These are phyloP conservation scores for Saxidomus purpurata DNA, from an alignment of 1,140 invertebrate genomes.

Conservation along the genomic window DNA sequence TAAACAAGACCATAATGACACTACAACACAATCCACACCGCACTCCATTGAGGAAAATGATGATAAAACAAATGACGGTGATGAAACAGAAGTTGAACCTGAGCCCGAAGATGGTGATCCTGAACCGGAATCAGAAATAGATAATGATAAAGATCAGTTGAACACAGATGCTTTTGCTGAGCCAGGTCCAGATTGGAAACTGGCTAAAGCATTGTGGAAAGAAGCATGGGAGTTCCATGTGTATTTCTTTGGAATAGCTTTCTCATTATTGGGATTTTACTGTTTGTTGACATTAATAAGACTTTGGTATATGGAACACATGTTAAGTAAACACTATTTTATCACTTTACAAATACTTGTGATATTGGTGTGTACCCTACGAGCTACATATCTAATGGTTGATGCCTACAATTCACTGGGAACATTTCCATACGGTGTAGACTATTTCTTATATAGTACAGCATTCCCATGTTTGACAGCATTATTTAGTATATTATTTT, in stretches of 20 bases:
- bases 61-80: neutral
- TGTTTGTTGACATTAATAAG: slow-evolving; percentile 88
- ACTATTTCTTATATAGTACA: slow-evolving; percentile 90
- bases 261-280: slow-evolving; percentile 93
- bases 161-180: slow-evolving; percentile 65
- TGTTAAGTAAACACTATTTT: slow-evolving; percentile 90
- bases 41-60: neutral
- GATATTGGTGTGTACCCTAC: slow-evolving; percentile 92
- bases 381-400: slow-evolving; percentile 95
- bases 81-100: slow-evolving; percentile 3
- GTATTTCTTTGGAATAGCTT: slow-evolving; percentile 93
- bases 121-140: slow-evolving; percentile 11
- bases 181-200: slow-evolving; percentile 79
- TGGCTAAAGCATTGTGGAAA: slow-evolving; percentile 86
- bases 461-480: slow-evolving; percentile 92
- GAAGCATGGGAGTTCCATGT: slow-evolving; percentile 96
- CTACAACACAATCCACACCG: neutral
- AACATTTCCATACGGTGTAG: slow-evolving; percentile 92
- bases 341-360: slow-evolving; percentile 92
- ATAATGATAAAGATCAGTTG: slow-evolving; percentile 12
- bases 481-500: slow-evolving; percentile 93
- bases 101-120: neutral
- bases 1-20: neutral
- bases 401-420: slow-evolving; percentile 95
- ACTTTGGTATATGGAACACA: slow-evolving; percentile 76